These are phyloP conservation scores for Theonella swinhoei DNA, from an alignment of 37 sponge, comb jelly and placozoan genomes.

Conservation along the genomic window DNA sequence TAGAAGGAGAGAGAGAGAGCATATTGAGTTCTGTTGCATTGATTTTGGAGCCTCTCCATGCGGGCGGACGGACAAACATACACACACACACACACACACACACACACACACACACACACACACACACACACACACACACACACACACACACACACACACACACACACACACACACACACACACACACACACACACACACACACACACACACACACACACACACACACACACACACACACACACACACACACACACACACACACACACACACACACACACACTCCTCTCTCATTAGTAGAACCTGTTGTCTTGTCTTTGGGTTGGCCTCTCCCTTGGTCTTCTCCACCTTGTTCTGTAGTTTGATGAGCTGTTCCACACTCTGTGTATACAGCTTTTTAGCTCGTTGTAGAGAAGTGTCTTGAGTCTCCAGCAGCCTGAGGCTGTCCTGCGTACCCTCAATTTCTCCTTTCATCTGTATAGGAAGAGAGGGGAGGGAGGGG, in stretches of 20 bases:
- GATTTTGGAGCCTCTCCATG: too few relatives aligned
- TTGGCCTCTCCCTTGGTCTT: slow-evolving; percentile 24
- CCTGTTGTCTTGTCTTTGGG: slow-evolving; percentile 7
- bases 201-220: slow-evolving; percentile 13
- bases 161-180: background rate
- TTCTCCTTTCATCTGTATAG: slow-evolving; percentile 57
- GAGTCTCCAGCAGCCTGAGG: background rate
- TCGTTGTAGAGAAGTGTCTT: slow-evolving; percentile 5
- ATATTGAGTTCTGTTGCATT: too few relatives aligned
- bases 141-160: background rate
- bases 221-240: background rate
- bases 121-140: background rate
- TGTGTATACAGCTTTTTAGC: slow-evolving; percentile 55
- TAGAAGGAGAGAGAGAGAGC: background rate
- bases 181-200: slow-evolving; percentile 1
- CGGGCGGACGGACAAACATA: background rate
- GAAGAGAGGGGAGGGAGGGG: background rate
- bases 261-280: background rate
- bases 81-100: background rate
- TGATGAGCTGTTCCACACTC: slow-evolving; percentile 18
- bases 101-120: background rate
- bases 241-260: background rate
- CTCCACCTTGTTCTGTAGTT: slow-evolving; percentile 23
- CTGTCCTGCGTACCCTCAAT: slow-evolving; percentile 49
- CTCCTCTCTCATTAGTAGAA: background rate